These are phyloP conservation scores for Cheumatopsyche charites DNA, from an alignment of 1,140 invertebrate genomes.

Conservation along the genomic window DNA sequence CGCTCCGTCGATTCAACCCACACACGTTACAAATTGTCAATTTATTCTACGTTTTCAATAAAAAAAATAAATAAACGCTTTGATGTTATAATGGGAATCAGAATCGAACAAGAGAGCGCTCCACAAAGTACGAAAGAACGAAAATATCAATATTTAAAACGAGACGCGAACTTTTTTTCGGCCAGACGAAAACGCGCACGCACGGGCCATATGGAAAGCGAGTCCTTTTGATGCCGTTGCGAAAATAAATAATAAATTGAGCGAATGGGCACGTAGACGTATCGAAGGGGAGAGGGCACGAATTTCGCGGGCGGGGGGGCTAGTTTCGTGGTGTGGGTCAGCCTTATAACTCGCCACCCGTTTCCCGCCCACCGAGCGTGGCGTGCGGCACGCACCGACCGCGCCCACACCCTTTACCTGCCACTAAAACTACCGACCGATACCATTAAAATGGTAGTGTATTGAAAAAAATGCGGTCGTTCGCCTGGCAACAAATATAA, in stretches of 20 bases:
- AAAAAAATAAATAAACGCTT: too few species aligned
- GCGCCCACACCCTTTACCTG: conserved; percentile 22
- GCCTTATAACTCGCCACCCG: too few species aligned
- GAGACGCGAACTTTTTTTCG: too few species aligned
- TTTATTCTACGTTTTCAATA: too few species aligned
- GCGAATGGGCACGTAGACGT: not conserved
- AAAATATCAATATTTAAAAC: not conserved
- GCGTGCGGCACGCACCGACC: conserved; percentile 36
- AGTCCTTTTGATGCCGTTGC: not conserved
- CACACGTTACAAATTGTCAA: too few species aligned
- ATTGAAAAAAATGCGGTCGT: not conserved
- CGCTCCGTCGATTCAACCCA: too few species aligned
- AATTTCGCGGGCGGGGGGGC: not conserved
- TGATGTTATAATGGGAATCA: too few species aligned
- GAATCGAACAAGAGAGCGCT: too few species aligned
- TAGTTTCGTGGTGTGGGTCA: conserved; percentile 23
- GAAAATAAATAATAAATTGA: conserved; percentile 30
- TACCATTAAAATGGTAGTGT: not conserved
- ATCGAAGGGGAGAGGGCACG: not conserved
- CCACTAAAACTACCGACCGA: conserved; percentile 10
- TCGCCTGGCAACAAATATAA: conserved; percentile 1
- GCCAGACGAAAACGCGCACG: too few species aligned
- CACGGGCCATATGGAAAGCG: not conserved
- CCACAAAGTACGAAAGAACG: too few species aligned
- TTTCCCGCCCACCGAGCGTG: not conserved